Conservation (phyloP, 2,113 vertebrate species). For the Albula glossodonta region DNA sequence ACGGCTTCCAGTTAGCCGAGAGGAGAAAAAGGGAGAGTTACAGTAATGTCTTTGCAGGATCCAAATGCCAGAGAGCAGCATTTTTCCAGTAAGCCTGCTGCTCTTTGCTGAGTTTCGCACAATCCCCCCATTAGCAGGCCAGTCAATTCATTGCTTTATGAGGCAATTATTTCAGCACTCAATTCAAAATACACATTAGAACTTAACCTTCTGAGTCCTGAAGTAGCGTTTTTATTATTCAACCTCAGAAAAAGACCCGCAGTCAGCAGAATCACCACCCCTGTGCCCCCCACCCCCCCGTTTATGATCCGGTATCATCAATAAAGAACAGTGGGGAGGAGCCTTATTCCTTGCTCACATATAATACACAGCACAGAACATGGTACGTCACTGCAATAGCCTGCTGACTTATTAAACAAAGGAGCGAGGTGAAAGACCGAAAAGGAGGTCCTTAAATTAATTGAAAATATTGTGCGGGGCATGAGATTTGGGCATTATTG, state of each 20-base stretch:
- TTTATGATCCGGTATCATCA: constrained; percentile 87
- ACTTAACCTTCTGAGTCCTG: constrained; percentile 93
- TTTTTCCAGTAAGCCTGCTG: constrained; percentile 80
- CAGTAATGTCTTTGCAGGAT: constrained; percentile 30
- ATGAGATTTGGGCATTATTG: constrained; percentile 53
- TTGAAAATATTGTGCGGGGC: constrained; percentile 17
- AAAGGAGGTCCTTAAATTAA: constrained; percentile 29
- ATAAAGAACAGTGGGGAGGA: constrained; percentile 83
- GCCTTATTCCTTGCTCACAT: constrained; percentile 67
- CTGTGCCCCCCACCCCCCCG: constrained; percentile 49
- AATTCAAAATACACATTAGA: constrained; percentile 92
- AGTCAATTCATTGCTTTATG: constrained; percentile 88
- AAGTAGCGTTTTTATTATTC: constrained; percentile 91
- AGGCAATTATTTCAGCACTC: constrained; percentile 88
- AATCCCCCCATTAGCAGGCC: constrained; percentile 80
- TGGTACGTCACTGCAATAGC: constrained; percentile 68
- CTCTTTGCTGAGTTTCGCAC: constrained; percentile 86
- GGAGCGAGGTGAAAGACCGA: constrained; percentile 39
- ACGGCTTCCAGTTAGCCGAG: neutral
- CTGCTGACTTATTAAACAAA: constrained; percentile 82
- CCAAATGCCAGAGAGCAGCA: constrained; percentile 73
- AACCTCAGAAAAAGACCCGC: constrained; percentile 81
- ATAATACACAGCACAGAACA: constrained; percentile 83
- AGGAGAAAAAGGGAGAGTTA: constrained; percentile 50
- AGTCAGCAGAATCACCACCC: constrained; percentile 78